A percentile compares a stretch with the other conserved stretches of the same genome.
These are phyloP conservation scores for Drosophila biarmipes DNA, from an alignment of 1,140 invertebrate genomes.

Conservation along the genomic window DNA sequence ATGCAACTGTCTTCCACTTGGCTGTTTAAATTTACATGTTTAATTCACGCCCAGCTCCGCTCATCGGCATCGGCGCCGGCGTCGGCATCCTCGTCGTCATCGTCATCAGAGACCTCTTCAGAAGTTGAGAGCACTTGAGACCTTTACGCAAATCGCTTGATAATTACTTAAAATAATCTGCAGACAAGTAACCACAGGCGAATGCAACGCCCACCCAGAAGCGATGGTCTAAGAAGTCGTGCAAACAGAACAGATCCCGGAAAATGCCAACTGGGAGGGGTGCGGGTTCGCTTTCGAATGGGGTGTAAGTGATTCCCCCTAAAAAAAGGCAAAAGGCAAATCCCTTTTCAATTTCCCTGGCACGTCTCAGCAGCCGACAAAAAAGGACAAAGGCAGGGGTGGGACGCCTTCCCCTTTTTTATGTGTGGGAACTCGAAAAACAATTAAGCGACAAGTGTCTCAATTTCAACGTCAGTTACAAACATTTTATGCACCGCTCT, in stretches of 20 bases:
- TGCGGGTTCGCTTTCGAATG: no score
- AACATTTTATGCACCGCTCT: constrained; percentile 78
- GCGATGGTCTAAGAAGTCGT: constrained; percentile 29
- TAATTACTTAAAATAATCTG: constrained; percentile 82
- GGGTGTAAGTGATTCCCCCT: constrained; percentile 39
- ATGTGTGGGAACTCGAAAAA: constrained; percentile 74
- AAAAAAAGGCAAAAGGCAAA: constrained; percentile 62
- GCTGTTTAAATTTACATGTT: constrained; percentile 60
- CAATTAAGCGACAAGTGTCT: constrained; percentile 83
- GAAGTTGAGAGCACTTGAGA: constrained; percentile 66
- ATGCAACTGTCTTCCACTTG: constrained; percentile 54
- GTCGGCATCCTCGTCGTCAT: not conserved
- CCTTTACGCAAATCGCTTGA: constrained; percentile 77
- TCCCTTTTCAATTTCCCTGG: constrained; percentile 63
- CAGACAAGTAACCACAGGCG: constrained; percentile 62
- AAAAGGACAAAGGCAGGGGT: constrained; percentile 13
- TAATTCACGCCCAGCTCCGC: constrained; percentile 55
- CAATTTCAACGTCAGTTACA: constrained; percentile 83
- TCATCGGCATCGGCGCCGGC: constrained; percentile 2
- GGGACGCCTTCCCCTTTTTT: constrained; percentile 22
- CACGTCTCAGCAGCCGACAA: constrained; percentile 64
- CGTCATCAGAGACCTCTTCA: constrained; percentile 42
- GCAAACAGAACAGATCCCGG: constrained; percentile 35
- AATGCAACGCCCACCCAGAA: constrained; percentile 49
- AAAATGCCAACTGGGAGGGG: no score